phyloP scores from a whole-genome alignment of 2,797 vertebrate genomes.

The Varecia variegata region DNA sequence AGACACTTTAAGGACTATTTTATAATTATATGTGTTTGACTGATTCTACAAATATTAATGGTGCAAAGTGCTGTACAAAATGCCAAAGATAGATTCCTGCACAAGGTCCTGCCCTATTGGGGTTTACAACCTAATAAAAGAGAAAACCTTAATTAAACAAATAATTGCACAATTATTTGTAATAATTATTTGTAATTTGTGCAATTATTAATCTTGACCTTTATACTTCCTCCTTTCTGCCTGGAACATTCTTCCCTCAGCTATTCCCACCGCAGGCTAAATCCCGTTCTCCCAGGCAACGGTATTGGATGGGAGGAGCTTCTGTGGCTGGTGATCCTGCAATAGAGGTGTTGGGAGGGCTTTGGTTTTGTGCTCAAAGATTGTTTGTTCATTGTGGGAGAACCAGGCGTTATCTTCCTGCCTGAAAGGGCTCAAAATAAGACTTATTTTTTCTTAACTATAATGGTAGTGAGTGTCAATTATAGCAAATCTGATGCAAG shows the following conservation, averaged over 20 bases:
- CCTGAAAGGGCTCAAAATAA: not conserved
- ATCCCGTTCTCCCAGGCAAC: not conserved
- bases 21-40: slow-evolving; percentile 5
- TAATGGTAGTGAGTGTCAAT: not conserved
- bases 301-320: not conserved
- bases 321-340: not conserved
- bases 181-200: not conserved
- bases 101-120: not conserved
- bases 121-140: slow-evolving; percentile 12
- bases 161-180: not conserved
- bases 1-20: not conserved
- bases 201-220: not conserved
- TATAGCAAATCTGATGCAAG: not conserved
- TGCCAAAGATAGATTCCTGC: not conserved
- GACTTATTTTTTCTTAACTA: not conserved
- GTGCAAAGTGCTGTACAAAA: not conserved
- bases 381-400: not conserved
- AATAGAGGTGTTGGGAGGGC: not conserved
- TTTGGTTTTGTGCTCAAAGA: not conserved
- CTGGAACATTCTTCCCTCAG: not conserved
- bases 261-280: not conserved
- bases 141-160: slow-evolving; percentile 55
- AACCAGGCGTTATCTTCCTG: not conserved
- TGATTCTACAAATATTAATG: slow-evolving; percentile 27
- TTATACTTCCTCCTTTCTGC: not conserved